These are phyloP conservation scores for Nipponacmea schrenckii DNA, from an alignment of 2,888 invertebrate genomes.

Conservation along the genomic window DNA sequence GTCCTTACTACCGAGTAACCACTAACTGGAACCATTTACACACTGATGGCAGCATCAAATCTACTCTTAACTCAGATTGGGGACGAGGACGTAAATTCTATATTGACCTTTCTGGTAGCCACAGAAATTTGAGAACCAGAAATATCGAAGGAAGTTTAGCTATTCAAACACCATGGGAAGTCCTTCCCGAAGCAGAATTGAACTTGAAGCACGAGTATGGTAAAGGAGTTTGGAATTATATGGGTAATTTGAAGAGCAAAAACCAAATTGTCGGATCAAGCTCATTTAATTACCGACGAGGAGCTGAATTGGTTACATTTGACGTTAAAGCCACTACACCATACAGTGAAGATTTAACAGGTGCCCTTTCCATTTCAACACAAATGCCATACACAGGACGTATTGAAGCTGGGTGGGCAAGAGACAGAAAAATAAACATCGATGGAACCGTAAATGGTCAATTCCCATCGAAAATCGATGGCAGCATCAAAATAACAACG, in stretches of 20 bases:
- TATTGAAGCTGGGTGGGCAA: constrained; percentile 37
- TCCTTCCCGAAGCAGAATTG: constrained; percentile 28
- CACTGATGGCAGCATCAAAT: constrained; percentile 20
- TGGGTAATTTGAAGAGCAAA: constrained; percentile 33
- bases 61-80: constrained; percentile 21
- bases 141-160: constrained; percentile 32
- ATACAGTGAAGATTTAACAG: constrained; percentile 34
- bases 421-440: constrained; percentile 28
- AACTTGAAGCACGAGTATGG: constrained; percentile 38
- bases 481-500: constrained; percentile 36
- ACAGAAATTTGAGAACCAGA: constrained; percentile 16
- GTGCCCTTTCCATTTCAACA: constrained; percentile 35
- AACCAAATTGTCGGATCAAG: constrained; percentile 31
- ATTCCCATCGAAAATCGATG: constrained; percentile 26
- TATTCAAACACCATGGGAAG: constrained; percentile 36
- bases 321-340: constrained; percentile 27
- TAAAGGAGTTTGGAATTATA: constrained; percentile 30
- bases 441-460: constrained; percentile 17
- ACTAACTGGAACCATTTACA: constrained; percentile 25
- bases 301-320: constrained; percentile 26
- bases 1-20: constrained; percentile 20
- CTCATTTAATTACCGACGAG: constrained; percentile 30
- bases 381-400: constrained; percentile 37
- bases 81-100: constrained; percentile 22
- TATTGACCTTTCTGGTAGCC: constrained; percentile 21